These are phyloP conservation scores for Ceramica pisi DNA, from an alignment of 2,888 invertebrate species.

Conservation along the genomic window DNA sequence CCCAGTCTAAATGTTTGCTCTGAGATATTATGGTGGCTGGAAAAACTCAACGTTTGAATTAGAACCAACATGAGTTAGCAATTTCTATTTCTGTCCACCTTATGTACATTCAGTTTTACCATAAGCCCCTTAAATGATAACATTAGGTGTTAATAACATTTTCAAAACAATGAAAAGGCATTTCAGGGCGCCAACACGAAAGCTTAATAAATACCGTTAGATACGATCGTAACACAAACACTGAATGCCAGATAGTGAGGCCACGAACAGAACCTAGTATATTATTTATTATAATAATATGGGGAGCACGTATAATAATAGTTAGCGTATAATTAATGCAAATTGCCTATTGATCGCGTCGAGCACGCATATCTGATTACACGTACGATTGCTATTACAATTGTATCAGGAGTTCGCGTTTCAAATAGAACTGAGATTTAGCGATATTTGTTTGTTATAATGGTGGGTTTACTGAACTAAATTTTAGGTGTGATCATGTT, in stretches of 20 bases:
- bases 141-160: constrained; percentile 12
- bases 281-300: constrained; percentile 62
- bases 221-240: constrained; percentile 54
- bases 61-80: too few relatives aligned
- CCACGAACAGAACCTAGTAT: constrained; percentile 58
- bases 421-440: constrained; percentile 39
- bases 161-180: constrained; percentile 41
- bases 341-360: constrained; percentile 65
- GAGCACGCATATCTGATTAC: constrained; percentile 64
- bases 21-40: too few relatives aligned
- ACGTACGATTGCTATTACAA: constrained; percentile 61
- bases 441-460: constrained; percentile 47
- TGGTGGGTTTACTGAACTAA: constrained; percentile 18
- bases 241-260: constrained; percentile 46
- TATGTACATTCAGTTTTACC: neutral
- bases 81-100: neutral
- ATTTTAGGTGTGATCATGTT: constrained; percentile 20
- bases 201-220: constrained; percentile 50
- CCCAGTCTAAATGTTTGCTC: too few relatives aligned
- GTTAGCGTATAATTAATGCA: constrained; percentile 63
- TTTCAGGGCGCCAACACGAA: constrained; percentile 32
- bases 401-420: constrained; percentile 62
- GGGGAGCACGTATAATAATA: constrained; percentile 50
- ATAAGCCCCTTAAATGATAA: neutral
- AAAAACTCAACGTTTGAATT: too few relatives aligned